These are phyloP conservation scores for Meteorus sp. DNA, from an alignment of 1,140 invertebrate genomes.

Conservation along the genomic window DNA sequence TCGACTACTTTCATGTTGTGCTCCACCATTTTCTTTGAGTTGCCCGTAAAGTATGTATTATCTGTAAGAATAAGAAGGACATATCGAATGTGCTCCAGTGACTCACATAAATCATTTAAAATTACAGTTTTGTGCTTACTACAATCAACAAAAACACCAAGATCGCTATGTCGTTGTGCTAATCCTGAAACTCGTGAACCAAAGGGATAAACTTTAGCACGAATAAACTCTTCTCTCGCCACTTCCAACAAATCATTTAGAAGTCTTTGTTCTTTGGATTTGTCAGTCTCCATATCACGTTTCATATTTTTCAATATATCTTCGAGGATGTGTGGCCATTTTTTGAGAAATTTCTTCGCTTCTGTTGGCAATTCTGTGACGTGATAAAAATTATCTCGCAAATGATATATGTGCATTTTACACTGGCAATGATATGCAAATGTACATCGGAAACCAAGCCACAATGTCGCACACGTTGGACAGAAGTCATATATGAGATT, in stretches of 20 bases:
- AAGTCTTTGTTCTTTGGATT: slow-evolving; percentile 22
- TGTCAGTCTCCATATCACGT: too few relatives aligned
- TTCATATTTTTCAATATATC: too few relatives aligned
- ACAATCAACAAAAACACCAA: slow-evolving; percentile 60
- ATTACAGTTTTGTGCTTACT: slow-evolving; percentile 33
- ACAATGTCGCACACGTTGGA: slow-evolving; percentile 31
- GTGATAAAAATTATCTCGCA: slow-evolving; percentile 20
- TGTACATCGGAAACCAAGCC: slow-evolving; percentile 28
- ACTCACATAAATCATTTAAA: slow-evolving; percentile 9
- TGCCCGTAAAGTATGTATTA: slow-evolving; percentile 15
- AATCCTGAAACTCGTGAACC: slow-evolving; percentile 57
- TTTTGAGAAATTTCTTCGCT: slow-evolving; percentile 26
- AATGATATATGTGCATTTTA: slow-evolving; percentile 28
- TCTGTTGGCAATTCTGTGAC: slow-evolving; percentile 22
- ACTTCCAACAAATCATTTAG: slow-evolving; percentile 32
- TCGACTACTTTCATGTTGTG: slow-evolving; percentile 10
- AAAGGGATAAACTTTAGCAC: slow-evolving; percentile 50
- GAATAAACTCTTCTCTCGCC: slow-evolving; percentile 22
- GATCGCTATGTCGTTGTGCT: slow-evolving; percentile 52
- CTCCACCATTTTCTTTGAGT: neutral
- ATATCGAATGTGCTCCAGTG: neutral
- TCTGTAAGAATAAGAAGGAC: slow-evolving; percentile 15
- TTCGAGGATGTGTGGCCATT: slow-evolving; percentile 24
- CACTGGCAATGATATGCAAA: slow-evolving; percentile 31
- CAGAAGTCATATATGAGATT: slow-evolving; percentile 34